Base-by-base conservation (phyloP, 2,797 vertebrate genomes). In the Peromyscus attwateri region DNA sequence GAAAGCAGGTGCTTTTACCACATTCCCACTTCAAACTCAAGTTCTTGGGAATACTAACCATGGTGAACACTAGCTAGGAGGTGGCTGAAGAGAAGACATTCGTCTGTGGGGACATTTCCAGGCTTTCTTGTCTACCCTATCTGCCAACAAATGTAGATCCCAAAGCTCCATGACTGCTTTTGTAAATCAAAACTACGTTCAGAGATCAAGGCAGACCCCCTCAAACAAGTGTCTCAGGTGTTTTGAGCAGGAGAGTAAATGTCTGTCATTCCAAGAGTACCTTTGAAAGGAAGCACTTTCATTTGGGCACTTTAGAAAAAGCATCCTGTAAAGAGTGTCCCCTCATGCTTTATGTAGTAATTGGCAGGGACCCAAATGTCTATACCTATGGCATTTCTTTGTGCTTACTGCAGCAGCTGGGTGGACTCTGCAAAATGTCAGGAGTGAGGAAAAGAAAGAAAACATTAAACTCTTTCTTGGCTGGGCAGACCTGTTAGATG, bases 401-500 rank as follows among this genome's bases (percentile, higher is more conserved):
- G 81, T 0, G 3, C 31, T 64, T 14, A 52, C 57, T 21, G 34
- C 0, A n/a, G 29, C 43, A 66, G 64, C 75, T 23, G 1, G 68
- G 68, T 16, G 77, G 92, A 49, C 27, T 55, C 55, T 2, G 64
- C 0, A 68, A 76, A 80, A 94, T 37, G 79, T 83, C 87, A 31
- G 55, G 49, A 76, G 31, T 1, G 40, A 87, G 52, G 80, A 75
- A 83, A 79, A 93, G 88, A 88, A 92, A 92, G 84, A 93, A 89
- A 70, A 91, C 83, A 95, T 94, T 75, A 89, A 93, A 49, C 73
- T 79, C 34, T 87, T 46, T 9, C 70, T 84, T 66, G 62, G 92
- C 92, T 88, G 95, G 83, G 43, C 62, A n/a, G 79, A 83, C 73
- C n/a, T 3, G 11, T 93, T 83, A 64, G 94, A 91, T 87, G 80